A percentile compares a stretch with the other conserved stretches of the same genome.
These are phyloP conservation scores for Gerris buenoi DNA, from an alignment of 1,140 invertebrate species.

Conservation along the genomic window DNA sequence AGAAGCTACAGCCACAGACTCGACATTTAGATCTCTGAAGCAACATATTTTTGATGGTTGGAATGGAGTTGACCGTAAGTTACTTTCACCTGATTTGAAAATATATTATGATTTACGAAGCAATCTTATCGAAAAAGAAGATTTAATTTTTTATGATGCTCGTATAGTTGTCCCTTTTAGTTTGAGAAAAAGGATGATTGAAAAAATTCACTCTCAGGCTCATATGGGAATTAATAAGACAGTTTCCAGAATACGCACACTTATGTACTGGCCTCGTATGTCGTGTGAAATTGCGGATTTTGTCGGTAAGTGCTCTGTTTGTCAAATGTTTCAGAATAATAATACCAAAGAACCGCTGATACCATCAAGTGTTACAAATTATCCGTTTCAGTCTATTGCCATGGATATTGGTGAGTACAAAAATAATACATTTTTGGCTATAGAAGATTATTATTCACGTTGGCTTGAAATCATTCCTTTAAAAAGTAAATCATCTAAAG, in stretches of 20 bases:
- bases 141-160: slow-evolving; percentile 24
- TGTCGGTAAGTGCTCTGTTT: slow-evolving; percentile 19
- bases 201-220: slow-evolving; percentile 17
- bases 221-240: slow-evolving; percentile 20
- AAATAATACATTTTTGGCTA: not conserved
- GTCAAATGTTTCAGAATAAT: slow-evolving; percentile 5
- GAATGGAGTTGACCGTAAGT: slow-evolving; percentile 5
- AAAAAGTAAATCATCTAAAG: not conserved
- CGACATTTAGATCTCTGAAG: slow-evolving; percentile 2
- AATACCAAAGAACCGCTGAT: slow-evolving; percentile 4
- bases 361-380: not conserved
- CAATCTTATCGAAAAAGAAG: slow-evolving; percentile 18
- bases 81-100: slow-evolving; percentile 8
- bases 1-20: slow-evolving; percentile 8
- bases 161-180: slow-evolving; percentile 26
- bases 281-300: slow-evolving; percentile 23
- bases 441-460: not conserved
- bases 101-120: slow-evolving; percentile 9
- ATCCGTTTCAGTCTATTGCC: slow-evolving; percentile 1
- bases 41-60: slow-evolving; percentile 8
- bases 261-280: slow-evolving; percentile 22
- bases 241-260: slow-evolving; percentile 16
- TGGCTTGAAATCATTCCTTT: not conserved
- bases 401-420: slow-evolving; percentile 7
- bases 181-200: slow-evolving; percentile 24